A percentile compares a stretch with the other conserved stretches of the same genome.
phyloP scores from a whole-genome alignment of 2,888 invertebrate species.

The Cybosia mesomella region DNA sequence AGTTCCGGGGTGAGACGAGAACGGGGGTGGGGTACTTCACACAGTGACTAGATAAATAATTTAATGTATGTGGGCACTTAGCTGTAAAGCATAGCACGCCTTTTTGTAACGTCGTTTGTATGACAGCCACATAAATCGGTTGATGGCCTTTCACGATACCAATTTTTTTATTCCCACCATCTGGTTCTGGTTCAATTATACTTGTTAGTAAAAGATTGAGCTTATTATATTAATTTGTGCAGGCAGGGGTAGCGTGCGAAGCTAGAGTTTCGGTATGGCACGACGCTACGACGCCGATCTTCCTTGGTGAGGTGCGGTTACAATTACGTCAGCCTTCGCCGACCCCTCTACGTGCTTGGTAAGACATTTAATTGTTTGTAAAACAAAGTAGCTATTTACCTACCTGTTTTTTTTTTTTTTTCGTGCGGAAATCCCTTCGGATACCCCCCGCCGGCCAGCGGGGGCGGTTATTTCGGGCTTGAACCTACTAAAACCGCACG shows the following conservation, averaged over 20 bases:
- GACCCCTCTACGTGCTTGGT: slow-evolving; percentile 90
- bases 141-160: not conserved
- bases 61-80: not conserved
- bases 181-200: not conserved
- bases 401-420: too few species aligned
- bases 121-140: not conserved
- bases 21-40: too few species aligned
- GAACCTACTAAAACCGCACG: too few species aligned
- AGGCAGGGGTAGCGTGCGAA: slow-evolving; percentile 91
- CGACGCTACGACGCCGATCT: slow-evolving; percentile 93
- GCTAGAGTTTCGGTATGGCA: slow-evolving; percentile 95
- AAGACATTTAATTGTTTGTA: slow-evolving; percentile 53
- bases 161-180: too few species aligned
- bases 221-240: slow-evolving; percentile 26
- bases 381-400: too few species aligned
- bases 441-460: too few species aligned
- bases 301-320: slow-evolving; percentile 95
- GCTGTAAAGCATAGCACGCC: not conserved
- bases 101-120: not conserved
- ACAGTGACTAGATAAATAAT: too few species aligned
- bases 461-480: too few species aligned
- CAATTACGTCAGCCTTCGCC: slow-evolving; percentile 90
- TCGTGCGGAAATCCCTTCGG: too few species aligned
- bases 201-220: not conserved
- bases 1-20: too few species aligned